phyloP scores from a whole-genome alignment of 2,113 vertebrate genomes.

The human (Homo sapiens) region GRCh38 chr15:64687001-64687500 shows the following conservation, averaged over 20 bases:
- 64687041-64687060: neutral
- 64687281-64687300: neutral
- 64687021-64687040: neutral
- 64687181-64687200: neutral
- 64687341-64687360: neutral
- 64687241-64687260: neutral
- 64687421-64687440: slow-evolving; percentile 47
- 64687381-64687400: slow-evolving; percentile 52
- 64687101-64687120: neutral
- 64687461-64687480: neutral
- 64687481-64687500: neutral
- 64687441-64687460: neutral
- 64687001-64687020: neutral
- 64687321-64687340: neutral
- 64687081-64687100: neutral
- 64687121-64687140: neutral
- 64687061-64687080: neutral
- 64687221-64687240: neutral
- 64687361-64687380: neutral
- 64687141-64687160: neutral
- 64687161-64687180: neutral
- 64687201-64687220: neutral
- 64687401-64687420: neutral
- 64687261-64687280: neutral
- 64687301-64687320: neutral